Conservation (phyloP, 2,888 invertebrate species). For the Pediacus dermestoides region DNA sequence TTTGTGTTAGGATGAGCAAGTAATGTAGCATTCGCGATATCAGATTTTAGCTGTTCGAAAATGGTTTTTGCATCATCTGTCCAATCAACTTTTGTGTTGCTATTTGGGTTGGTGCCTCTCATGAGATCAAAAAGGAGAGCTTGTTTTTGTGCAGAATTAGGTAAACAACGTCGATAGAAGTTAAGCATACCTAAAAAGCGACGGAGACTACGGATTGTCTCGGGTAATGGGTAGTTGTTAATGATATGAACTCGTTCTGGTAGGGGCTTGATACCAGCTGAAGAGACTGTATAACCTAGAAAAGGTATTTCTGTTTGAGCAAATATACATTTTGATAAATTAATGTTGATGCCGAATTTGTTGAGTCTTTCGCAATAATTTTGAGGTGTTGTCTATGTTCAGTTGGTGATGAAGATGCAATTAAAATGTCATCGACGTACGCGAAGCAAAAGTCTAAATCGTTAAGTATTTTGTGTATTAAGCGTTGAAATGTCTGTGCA, state of each 20-base stretch:
- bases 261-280: conserved; percentile 34
- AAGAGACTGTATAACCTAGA: conserved; percentile 29
- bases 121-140: conserved; percentile 13
- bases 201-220: conserved; percentile 12
- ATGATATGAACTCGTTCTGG: conserved; percentile 37
- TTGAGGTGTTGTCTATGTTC: conserved; percentile 28
- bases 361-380: conserved; percentile 25
- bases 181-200: conserved; percentile 22
- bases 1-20: conserved; percentile 17
- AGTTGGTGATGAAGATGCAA: no score
- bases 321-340: conserved; percentile 37
- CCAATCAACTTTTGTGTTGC: conserved; percentile 14
- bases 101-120: conserved; percentile 1
- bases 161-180: conserved; percentile 21
- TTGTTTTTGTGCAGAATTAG: conserved; percentile 17
- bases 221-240: conserved; percentile 23
- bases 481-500: no score
- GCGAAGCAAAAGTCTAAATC: no score
- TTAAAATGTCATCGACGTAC: no score
- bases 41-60: conserved; percentile 15
- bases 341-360: conserved; percentile 29
- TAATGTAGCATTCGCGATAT: conserved; percentile 14
- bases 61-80: not conserved
- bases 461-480: no score
- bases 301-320: conserved; percentile 26